phyloP scores from a whole-genome alignment of 2,888 invertebrate species.

The Drosophila flavopinicola region DNA sequence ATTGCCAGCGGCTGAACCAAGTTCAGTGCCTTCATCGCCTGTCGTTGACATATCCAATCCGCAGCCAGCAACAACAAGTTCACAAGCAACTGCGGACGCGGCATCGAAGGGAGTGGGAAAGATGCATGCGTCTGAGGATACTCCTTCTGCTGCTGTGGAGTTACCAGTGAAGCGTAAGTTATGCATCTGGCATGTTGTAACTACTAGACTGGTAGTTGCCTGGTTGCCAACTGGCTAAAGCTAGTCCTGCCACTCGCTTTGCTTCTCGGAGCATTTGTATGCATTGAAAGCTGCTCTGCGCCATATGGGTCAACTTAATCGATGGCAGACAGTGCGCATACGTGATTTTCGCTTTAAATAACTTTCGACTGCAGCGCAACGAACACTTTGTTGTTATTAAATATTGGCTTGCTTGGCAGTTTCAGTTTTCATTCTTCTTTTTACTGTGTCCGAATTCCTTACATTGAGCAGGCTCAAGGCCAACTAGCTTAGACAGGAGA shows the following conservation, averaged over 20 bases:
- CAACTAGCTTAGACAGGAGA: too few species aligned
- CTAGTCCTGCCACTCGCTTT: slow-evolving; percentile 27
- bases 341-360: slow-evolving; percentile 51
- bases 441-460: neutral
- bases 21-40: slow-evolving; percentile 55
- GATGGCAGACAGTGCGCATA: slow-evolving; percentile 55
- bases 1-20: slow-evolving; percentile 68
- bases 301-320: slow-evolving; percentile 61
- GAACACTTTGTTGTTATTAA: slow-evolving; percentile 21
- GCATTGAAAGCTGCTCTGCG: slow-evolving; percentile 41
- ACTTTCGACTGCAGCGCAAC: slow-evolving; percentile 7
- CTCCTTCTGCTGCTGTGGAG: slow-evolving; percentile 15
- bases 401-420: slow-evolving; percentile 7
- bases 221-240: slow-evolving; percentile 42
- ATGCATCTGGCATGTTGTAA: slow-evolving; percentile 56
- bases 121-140: slow-evolving; percentile 15
- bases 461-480: neutral
- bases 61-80: slow-evolving; percentile 50
- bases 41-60: slow-evolving; percentile 49
- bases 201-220: slow-evolving; percentile 31
- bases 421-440: neutral
- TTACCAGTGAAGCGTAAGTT: slow-evolving; percentile 65
- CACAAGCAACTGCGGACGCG: slow-evolving; percentile 55
- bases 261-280: slow-evolving; percentile 47
- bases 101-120: slow-evolving; percentile 53